Evolutionary conservation across 2,113 vertebrate species (phyloP).

Genomic region (Mirounga angustirostris): DNA sequence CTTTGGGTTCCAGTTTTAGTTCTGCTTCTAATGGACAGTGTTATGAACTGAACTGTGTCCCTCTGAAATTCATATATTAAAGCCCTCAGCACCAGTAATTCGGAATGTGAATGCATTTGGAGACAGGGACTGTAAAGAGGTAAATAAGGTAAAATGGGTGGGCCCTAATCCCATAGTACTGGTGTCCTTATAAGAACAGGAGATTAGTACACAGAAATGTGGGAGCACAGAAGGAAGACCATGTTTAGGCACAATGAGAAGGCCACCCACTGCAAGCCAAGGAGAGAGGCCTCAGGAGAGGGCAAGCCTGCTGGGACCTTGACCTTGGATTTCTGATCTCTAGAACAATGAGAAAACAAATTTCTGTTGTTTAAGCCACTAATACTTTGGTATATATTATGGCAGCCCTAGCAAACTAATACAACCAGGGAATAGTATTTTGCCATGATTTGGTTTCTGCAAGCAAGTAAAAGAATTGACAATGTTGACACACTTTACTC

Average conservation of each 20-base stretch:
- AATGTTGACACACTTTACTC: neutral
- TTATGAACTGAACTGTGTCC: neutral
- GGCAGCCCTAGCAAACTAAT: neutral
- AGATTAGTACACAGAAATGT: neutral
- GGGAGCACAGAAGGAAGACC: neutral
- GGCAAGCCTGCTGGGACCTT: neutral
- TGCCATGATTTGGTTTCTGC: slow-evolving; percentile 10
- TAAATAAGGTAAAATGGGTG: neutral
- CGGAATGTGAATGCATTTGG: neutral
- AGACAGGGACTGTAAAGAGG: neutral
- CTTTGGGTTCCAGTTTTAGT: neutral
- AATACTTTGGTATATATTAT: neutral
- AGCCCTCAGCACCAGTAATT: neutral
- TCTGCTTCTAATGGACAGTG: neutral
- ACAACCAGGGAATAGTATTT: neutral
- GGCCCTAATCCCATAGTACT: neutral
- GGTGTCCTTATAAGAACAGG: neutral
- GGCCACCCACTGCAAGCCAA: neutral
- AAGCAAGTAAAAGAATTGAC: neutral
- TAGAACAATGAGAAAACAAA: neutral
- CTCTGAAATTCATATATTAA: neutral
- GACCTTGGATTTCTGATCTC: neutral
- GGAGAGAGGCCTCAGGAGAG: neutral
- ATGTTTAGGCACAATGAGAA: neutral
- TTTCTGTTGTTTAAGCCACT: neutral